Evolutionary conservation across 2,888 invertebrate species (phyloP), one percentile per base, ranked within the genome.

Genomic region (Xanthostigma xanthostigma): DNA sequence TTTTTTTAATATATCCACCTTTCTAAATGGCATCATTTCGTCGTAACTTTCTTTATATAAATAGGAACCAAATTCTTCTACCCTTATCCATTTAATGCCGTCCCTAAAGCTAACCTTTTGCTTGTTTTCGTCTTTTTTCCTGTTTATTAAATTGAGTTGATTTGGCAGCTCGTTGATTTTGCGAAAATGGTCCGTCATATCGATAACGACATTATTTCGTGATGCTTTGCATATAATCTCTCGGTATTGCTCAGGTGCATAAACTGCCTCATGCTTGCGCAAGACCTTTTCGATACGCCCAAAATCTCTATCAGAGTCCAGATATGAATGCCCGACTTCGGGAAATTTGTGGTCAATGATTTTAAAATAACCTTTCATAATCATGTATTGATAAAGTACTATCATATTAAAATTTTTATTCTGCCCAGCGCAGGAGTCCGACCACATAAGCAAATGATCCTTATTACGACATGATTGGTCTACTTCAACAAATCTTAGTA

Each of bases 271-370:
- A 54, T 60, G 54, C 49, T 55, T 58, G 42, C 59, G 51, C 27
- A 62, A 45, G 37, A 56, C 51, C 49, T 60, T 62, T 54, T 61
- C 58, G 36, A 60, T 60, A 33, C 55, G 47, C 37, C 59, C 59
- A 55, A 61, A 61, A 56, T 63, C 59, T 49, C 60, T 36, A 48
- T 61, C 61, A 14, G 58, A 60, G 52, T 62, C 62, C 39, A 62
- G 49, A 53, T 57, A 61, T 9, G 56, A 56, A 53, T 61, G 59
- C 11, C 59, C 61, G 33, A 60, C 61, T 50, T 55, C 56, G 11
- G 58, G 57, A 54, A 57, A 58, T 51, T 59, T 58, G 51, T 58
- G 57, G 43, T 57, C 56, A 13, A 56, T 57, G 11, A 50, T 45
- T 49, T 57, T 53, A 47, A 56, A 59, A 45, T 52, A 50, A 43